Percentiles rank a stretch among this genome's conserved stretches.
Evolutionary conservation across 1,140 invertebrate genomes (phyloP).

Genomic region (Stegodyphus mimosarum): DNA sequence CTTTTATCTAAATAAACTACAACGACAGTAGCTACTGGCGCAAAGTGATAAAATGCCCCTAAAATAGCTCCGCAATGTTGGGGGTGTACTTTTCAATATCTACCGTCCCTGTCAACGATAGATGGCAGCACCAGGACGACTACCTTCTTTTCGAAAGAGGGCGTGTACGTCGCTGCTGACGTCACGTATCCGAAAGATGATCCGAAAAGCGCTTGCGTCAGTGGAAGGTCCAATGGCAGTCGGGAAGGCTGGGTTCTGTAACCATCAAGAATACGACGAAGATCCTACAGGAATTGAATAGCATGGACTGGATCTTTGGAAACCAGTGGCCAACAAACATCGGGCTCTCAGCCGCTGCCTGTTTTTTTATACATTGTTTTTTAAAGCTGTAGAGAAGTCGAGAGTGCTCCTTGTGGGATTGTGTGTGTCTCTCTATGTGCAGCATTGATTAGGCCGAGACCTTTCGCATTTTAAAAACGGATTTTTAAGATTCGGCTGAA

Average conservation of each 20-base stretch:
- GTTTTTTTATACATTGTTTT: constrained; percentile 28
- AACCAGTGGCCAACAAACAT: neutral
- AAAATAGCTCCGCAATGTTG: too few species aligned
- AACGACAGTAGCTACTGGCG: too few species aligned
- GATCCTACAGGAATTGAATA: constrained; percentile 31
- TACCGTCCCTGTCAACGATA: neutral
- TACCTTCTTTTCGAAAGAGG: neutral
- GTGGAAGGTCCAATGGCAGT: constrained; percentile 37
- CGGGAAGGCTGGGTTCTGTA: constrained; percentile 35
- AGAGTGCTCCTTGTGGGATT: neutral
- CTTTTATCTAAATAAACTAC: too few species aligned
- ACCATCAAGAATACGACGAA: constrained; percentile 2
- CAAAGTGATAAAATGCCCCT: too few species aligned
- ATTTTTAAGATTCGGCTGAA: constrained; percentile 1
- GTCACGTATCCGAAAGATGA: constrained; percentile 20
- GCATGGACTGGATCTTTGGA: constrained; percentile 19
- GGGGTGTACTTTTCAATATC: too few species aligned
- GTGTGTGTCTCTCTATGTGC: constrained; percentile 18
- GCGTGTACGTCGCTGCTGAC: constrained; percentile 13
- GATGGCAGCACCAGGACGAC: neutral
- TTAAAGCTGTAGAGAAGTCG: neutral
- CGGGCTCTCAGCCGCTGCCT: neutral
- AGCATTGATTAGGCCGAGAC: neutral
- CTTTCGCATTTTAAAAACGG: neutral
- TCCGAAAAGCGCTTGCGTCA: constrained; percentile 49